Conservation (phyloP, 1,140 invertebrate genomes). For the Zaprionus nigranus region DNA sequence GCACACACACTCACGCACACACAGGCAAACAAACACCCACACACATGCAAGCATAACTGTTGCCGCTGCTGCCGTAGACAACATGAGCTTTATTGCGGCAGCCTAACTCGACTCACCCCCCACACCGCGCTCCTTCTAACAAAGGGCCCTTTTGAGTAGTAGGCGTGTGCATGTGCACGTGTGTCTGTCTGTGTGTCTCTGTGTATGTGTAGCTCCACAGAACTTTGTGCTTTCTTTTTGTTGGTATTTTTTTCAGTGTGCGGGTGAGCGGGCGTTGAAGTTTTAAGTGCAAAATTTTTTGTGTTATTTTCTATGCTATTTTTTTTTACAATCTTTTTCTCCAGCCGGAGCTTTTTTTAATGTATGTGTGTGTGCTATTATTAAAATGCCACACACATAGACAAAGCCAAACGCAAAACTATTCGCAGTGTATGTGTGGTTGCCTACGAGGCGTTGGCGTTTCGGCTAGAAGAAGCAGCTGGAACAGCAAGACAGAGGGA, state of each 20-base stretch:
- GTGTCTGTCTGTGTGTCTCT: slow-evolving; percentile 2
- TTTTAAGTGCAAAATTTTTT: slow-evolving; percentile 80
- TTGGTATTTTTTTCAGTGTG: slow-evolving; percentile 28
- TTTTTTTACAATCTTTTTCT: slow-evolving; percentile 32
- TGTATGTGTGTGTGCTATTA: slow-evolving; percentile 64
- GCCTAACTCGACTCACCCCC: slow-evolving; percentile 37
- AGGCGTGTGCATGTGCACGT: slow-evolving; percentile 1
- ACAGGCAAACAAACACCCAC: no score
- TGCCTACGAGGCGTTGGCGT: slow-evolving; percentile 73
- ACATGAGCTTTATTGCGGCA: slow-evolving; percentile 80
- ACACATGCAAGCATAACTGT: slow-evolving; percentile 56
- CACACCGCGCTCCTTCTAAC: slow-evolving; percentile 9
- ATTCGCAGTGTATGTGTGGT: slow-evolving; percentile 35
- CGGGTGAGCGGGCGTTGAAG: slow-evolving; percentile 74
- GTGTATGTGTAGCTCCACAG: slow-evolving; percentile 45
- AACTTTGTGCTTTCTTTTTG: slow-evolving; percentile 64
- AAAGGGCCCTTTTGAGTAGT: slow-evolving; percentile 22
- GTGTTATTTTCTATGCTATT: slow-evolving; percentile 16
- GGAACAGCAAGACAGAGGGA: slow-evolving; percentile 8
- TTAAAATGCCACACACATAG: slow-evolving; percentile 63
- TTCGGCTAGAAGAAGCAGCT: slow-evolving; percentile 55
- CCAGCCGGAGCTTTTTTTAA: slow-evolving; percentile 78
- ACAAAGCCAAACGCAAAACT: slow-evolving; percentile 46
- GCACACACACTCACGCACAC: neutral
- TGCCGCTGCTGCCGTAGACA: slow-evolving; percentile 73